Conservation (phyloP, 2,113 vertebrate species). For the Thamnophis sirtalis region DNA sequence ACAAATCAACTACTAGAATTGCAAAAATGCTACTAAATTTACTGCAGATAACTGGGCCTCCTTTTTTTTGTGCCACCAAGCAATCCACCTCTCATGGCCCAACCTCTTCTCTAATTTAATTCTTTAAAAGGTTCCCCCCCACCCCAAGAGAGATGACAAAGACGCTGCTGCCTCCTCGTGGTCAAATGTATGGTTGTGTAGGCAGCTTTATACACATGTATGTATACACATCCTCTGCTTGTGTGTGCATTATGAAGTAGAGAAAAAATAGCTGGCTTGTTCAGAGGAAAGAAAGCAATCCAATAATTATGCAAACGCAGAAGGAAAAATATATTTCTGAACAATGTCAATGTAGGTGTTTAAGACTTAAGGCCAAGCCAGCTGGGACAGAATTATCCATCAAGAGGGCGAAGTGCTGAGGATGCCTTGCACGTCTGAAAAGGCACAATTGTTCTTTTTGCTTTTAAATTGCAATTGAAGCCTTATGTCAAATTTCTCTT, state of each 20-base stretch:
- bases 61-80: not conserved
- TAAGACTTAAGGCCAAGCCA: not conserved
- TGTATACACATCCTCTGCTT: not conserved
- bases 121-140: not conserved
- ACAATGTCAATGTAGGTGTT: not conserved
- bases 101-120: constrained; percentile 21
- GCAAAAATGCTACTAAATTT: not conserved
- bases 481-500: not conserved
- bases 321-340: not conserved
- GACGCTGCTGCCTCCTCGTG: constrained; percentile 65
- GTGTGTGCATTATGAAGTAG: not conserved
- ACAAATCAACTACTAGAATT: not conserved
- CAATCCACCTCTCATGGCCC: not conserved
- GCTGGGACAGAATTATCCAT: not conserved
- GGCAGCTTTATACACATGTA: not conserved
- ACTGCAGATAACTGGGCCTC: constrained; percentile 40
- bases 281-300: too few relatives aligned
- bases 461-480: not conserved
- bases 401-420: not conserved
- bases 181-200: constrained; percentile 10
- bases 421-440: not conserved
- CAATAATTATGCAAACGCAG: not conserved
- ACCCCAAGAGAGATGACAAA: constrained; percentile 33
- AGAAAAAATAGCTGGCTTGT: not conserved
- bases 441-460: not conserved